Evolutionary conservation across 2,113 vertebrate genomes (phyloP).

Genomic region (Prionailurus viverrinus): DNA sequence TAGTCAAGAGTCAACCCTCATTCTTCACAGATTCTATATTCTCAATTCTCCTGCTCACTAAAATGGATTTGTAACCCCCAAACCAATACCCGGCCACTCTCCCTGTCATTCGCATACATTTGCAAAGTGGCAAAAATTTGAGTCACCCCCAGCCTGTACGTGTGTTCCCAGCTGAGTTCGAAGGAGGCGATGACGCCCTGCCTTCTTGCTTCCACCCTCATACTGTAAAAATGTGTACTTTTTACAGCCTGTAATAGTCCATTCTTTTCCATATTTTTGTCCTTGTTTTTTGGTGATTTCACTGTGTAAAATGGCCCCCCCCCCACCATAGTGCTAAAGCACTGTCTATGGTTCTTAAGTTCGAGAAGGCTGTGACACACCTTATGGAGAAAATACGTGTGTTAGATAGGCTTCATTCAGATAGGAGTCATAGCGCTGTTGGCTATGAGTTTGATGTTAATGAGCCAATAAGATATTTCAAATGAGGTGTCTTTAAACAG

Average conservation of each 20-base stretch:
- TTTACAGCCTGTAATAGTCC: neutral
- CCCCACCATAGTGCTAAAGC: neutral
- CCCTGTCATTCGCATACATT: neutral
- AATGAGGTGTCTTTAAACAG: neutral
- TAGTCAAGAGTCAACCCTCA: neutral
- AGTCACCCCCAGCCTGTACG: accelerated
- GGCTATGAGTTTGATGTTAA: neutral
- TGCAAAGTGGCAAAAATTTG: neutral
- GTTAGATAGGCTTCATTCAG: neutral
- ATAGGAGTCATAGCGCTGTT: neutral
- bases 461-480: neutral
- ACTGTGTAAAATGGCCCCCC: neutral
- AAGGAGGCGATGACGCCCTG: no score
- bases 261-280: neutral
- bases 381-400: neutral
- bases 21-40: neutral
- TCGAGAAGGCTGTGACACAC: neutral
- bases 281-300: neutral
- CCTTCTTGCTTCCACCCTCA: neutral
- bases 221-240: neutral
- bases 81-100: neutral
- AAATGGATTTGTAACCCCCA: neutral
- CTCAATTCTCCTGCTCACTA: neutral
- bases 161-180: neutral
- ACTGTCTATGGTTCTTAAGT: neutral